phyloP scores from a whole-genome alignment of 2,797 vertebrate species.

The Novumbra hubbsi region DNA sequence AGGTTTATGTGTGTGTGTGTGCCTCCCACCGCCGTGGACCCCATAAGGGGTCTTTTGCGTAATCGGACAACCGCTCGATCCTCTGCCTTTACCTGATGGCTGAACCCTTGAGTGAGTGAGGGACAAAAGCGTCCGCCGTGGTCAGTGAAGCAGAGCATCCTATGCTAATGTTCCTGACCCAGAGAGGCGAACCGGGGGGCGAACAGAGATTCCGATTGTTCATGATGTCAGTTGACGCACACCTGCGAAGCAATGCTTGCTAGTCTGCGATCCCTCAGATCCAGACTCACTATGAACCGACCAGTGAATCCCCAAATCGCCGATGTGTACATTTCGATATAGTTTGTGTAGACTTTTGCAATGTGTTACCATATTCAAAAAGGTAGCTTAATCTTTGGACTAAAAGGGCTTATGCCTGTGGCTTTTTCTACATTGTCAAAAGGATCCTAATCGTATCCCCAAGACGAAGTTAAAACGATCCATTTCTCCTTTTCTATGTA shows the following conservation, averaged over 20 bases:
- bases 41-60: not conserved
- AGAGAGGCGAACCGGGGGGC: conserved; percentile 66
- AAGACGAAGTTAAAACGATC: no score
- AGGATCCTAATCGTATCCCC: not conserved
- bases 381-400: not conserved
- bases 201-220: conserved; percentile 68
- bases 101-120: conserved; percentile 76
- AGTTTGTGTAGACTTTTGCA: not conserved
- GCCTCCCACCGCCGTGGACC: not conserved
- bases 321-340: not conserved
- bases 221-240: not conserved
- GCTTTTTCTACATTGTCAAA: not conserved
- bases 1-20: conserved; percentile 1
- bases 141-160: conserved; percentile 84
- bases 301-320: not conserved
- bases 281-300: not conserved
- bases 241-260: not conserved
- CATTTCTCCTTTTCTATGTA: not conserved
- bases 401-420: not conserved
- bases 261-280: not conserved
- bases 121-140: conserved; percentile 77
- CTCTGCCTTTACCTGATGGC: conserved; percentile 75
- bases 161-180: conserved; percentile 77
- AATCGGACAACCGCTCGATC: conserved; percentile 16
- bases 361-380: not conserved